A percentile compares a stretch with the other conserved stretches of the same genome.
Evolutionary conservation across 2,113 vertebrate species (phyloP).

Genomic region (Rynchops niger): DNA sequence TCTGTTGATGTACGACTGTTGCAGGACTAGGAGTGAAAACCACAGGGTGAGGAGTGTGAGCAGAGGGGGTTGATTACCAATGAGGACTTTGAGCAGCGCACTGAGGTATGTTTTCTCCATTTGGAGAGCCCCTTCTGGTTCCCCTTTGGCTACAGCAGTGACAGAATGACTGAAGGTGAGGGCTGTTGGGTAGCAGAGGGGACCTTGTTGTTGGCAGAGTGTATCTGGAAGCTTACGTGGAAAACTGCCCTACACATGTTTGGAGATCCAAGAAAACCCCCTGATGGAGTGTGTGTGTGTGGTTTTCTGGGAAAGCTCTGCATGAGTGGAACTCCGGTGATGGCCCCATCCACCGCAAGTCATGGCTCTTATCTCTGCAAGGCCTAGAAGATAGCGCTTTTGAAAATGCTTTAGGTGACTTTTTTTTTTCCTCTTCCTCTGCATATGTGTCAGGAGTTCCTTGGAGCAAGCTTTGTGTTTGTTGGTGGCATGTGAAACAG

Average conservation of each 20-base stretch:
- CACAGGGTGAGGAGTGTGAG: background rate
- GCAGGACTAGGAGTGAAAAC: background rate
- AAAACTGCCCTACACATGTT: background rate
- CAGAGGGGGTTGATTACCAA: background rate
- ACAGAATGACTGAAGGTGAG: background rate
- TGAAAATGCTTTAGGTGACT: background rate
- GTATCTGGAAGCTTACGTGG: background rate
- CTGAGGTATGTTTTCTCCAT: background rate
- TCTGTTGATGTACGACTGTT: background rate
- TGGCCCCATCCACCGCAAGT: background rate
- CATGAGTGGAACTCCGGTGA: background rate
- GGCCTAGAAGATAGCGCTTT: background rate
- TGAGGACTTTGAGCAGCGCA: background rate
- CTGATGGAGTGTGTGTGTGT: background rate
- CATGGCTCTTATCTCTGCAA: background rate
- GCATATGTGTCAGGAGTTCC: background rate
- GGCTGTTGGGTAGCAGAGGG: background rate
- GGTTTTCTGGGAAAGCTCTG: background rate
- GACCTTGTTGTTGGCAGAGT: background rate
- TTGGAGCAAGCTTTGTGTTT: conserved; percentile 1
- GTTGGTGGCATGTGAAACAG: conserved; percentile 47
- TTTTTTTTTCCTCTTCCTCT: background rate
- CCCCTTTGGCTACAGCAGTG: background rate
- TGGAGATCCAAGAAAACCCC: background rate
- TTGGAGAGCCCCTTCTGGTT: background rate